These are phyloP conservation scores for Apotomis betuletana DNA, from an alignment of 2,888 invertebrate genomes.

Conservation along the genomic window DNA sequence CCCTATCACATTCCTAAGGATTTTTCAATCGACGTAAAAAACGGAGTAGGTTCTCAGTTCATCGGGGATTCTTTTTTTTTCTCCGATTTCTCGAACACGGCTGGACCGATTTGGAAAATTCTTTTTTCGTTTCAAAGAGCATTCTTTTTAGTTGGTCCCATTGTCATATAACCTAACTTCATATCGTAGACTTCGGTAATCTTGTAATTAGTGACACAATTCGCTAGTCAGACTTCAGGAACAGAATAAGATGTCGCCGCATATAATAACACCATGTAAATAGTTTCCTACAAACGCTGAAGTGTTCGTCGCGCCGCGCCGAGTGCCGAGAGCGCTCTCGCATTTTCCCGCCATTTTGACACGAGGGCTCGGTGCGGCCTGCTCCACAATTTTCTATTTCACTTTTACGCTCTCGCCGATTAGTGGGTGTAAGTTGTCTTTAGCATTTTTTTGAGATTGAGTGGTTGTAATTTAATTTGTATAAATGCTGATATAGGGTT, in stretches of 20 bases:
- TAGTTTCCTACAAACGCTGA: conserved; percentile 40
- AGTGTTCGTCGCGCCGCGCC: conserved; percentile 63
- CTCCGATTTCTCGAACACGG: no score
- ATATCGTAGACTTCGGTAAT: no score
- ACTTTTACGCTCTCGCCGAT: conserved; percentile 53
- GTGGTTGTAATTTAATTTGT: conserved; percentile 27
- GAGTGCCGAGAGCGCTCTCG: conserved; percentile 57
- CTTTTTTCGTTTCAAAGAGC: no score
- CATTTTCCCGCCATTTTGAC: conserved; percentile 66
- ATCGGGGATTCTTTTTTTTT: no score
- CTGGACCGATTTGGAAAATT: no score
- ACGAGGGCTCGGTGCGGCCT: conserved; percentile 47
- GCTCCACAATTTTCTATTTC: conserved; percentile 56
- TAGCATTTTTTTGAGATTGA: conserved; percentile 32
- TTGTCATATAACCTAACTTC: no score
- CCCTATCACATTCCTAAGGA: no score
- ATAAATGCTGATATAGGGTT: conserved; percentile 2
- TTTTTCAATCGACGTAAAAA: no score
- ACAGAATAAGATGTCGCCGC: conserved; percentile 10
- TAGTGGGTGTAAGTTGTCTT: conserved; percentile 47
- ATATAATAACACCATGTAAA: conserved; percentile 18
- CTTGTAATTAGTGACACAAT: no score
- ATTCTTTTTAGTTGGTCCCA: no score
- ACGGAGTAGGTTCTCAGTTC: no score
- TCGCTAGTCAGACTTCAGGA: no score